These are phyloP conservation scores for Spilogale gracilis DNA, from an alignment of 2,113 vertebrate species.

Conservation along the genomic window DNA sequence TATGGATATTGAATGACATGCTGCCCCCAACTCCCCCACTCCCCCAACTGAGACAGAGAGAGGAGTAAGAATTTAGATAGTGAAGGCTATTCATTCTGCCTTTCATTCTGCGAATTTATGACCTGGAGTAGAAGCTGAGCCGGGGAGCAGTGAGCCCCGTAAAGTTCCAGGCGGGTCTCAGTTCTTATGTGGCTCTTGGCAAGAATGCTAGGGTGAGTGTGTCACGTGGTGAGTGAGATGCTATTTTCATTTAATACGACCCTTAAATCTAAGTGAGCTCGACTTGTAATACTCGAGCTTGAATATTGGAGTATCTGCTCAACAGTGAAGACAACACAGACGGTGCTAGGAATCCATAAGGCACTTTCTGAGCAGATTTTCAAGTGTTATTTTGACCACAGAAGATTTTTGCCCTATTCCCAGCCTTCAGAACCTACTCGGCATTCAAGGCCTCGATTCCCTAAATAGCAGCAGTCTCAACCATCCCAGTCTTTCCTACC, in stretches of 20 bases:
- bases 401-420: not conserved
- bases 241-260: not conserved
- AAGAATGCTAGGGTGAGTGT: not conserved
- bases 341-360: not conserved
- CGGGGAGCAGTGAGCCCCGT: no score
- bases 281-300: not conserved
- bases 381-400: not conserved
- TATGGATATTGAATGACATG: accelerated
- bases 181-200: not conserved
- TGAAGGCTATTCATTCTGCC: not conserved
- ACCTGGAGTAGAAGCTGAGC: not conserved
- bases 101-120: not conserved
- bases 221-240: accelerated
- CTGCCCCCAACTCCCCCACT: not conserved
- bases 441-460: not conserved
- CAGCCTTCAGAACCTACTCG: not conserved
- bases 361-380: not conserved
- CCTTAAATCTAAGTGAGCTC: not conserved
- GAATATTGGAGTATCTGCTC: accelerated
- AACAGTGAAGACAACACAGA: not conserved
- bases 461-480: not conserved
- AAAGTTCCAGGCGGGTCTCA: not conserved
- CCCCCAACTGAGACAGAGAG: not conserved
- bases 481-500: not conserved
- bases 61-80: not conserved